Evolutionary conservation across 2,113 vertebrate genomes (phyloP).

Genomic region (Oncorhynchus nerka): DNA sequence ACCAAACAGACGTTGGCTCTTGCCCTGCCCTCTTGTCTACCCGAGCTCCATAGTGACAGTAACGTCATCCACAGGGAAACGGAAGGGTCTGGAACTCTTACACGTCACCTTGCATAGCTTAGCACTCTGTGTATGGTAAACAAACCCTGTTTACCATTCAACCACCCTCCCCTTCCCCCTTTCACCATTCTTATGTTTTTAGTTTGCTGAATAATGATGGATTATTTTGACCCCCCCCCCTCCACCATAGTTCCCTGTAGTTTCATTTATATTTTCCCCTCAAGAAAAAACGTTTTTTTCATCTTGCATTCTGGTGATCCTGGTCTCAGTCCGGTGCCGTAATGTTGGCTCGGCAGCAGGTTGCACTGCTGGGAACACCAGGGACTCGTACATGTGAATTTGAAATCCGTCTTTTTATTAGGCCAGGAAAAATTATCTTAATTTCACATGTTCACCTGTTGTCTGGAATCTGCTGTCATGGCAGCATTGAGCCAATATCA

Average conservation of each 20-base stretch:
- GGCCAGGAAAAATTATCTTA: not conserved
- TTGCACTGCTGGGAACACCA: too few relatives aligned
- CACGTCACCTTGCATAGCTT: not conserved
- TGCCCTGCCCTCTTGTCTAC: constrained; percentile 29
- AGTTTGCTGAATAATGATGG: constrained; percentile 54
- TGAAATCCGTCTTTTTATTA: not conserved
- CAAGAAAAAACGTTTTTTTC: constrained; percentile 24
- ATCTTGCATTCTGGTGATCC: not conserved
- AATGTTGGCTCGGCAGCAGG: not conserved
- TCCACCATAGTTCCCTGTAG: not conserved
- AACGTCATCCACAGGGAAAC: too few relatives aligned
- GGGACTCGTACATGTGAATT: not conserved
- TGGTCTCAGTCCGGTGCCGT: not conserved
- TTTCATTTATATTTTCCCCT: constrained; percentile 17
- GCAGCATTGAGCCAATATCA: not conserved
- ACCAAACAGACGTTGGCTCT: constrained; percentile 42
- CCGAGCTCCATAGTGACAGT: not conserved
- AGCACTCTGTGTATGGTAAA: not conserved
- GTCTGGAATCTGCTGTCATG: not conserved
- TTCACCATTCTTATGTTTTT: constrained; percentile 44
- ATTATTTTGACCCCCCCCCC: constrained; percentile 59
- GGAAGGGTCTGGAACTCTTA: not conserved
- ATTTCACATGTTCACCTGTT: too few relatives aligned
- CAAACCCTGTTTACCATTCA: constrained; percentile 39
- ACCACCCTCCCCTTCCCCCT: not conserved